Base-by-base conservation (phyloP, 2,888 invertebrate genomes). In the Tupiocoris notatus region DNA sequence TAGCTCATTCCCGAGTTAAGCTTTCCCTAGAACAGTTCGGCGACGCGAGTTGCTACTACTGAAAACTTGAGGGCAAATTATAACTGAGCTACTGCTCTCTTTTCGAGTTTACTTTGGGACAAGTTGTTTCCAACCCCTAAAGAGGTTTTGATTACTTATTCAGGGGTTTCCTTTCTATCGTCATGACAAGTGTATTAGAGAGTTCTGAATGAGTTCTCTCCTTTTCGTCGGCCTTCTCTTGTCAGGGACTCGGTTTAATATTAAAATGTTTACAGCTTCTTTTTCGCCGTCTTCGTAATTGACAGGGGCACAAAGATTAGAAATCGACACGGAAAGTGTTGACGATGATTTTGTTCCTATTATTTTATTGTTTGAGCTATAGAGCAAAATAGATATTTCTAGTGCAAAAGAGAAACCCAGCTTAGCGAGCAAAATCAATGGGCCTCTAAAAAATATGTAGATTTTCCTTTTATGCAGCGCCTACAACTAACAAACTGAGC, bases 111-210 rank as follows among this genome's bases (percentile, higher is more conserved):
- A 63, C 63, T 63, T 63, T 63, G 63, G 22, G 63, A 63, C 63
- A 63, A 63, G 63, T 63, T 63, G 63, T 63, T 63, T 22, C 16
- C 20, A 63, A 22, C 22, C 63, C 23, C 22, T 21, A 63, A 63
- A 63, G 63, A 63, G 63, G 63, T 63, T 63, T 63, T 63, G 63
- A 63, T 63, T 63, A 63, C 63, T 63, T 63, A 63, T 63, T 63
- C 63, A 63, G 63, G 22, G 63, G 63, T 39, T 39, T 39, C 39
- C 63, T 22, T 63, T 59, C 59, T 59, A 59, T 59, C 59, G 59
- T n/a, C 23, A 16, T 18, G 23, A 63, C 63, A 63, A 63, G 63
- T 63, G 63, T 63, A 63, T 63, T 63, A 63, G 63, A 63, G 63
- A 16, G 63, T 63, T 63, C n/a, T 63, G 63, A 63, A 63, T 63